Percentiles rank a stretch among this genome's conserved stretches.
Conservation (phyloP, 64 coral and sea anemone genomes). For the Dendrophyllia cribrosa region DNA sequence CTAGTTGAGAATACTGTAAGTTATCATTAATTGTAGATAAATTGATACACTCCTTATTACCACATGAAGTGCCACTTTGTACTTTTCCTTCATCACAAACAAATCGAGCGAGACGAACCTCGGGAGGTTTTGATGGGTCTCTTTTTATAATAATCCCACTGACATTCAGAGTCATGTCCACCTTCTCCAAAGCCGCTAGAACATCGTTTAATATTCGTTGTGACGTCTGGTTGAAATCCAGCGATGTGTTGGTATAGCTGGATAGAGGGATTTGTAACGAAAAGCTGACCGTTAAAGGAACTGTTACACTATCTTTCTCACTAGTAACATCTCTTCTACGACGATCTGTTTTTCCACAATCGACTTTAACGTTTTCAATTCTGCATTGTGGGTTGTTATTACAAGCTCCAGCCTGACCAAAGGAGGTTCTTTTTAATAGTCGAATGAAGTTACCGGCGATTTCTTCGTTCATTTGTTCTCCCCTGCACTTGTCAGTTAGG, state of each 20-base stretch:
- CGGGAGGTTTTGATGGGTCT: conserved; percentile 8
- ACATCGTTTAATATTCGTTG: neutral
- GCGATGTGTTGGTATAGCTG: neutral
- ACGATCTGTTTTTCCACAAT: neutral
- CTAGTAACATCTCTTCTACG: neutral
- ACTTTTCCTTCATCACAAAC: conserved; percentile 20
- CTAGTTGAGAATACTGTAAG: too few relatives aligned
- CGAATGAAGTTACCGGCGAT: conserved; percentile 16
- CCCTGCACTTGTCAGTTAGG: neutral
- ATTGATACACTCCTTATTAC: neutral
- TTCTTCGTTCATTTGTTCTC: neutral
- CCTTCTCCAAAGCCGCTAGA: neutral
- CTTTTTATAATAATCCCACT: neutral
- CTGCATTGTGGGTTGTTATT: neutral
- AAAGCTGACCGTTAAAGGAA: conserved; percentile 3
- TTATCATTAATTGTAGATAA: too few relatives aligned
- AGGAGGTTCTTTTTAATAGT: neutral
- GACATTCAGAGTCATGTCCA: conserved; percentile 8
- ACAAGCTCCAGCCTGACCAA: conserved; percentile 2
- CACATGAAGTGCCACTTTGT: neutral
- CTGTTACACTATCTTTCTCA: neutral
- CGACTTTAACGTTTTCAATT: conserved; percentile 8
- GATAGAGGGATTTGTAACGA: neutral
- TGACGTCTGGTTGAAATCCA: neutral
- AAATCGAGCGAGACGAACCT: neutral